Base-by-base conservation (phyloP, 2,797 vertebrate species). In the Emys orbicularis region DNA sequence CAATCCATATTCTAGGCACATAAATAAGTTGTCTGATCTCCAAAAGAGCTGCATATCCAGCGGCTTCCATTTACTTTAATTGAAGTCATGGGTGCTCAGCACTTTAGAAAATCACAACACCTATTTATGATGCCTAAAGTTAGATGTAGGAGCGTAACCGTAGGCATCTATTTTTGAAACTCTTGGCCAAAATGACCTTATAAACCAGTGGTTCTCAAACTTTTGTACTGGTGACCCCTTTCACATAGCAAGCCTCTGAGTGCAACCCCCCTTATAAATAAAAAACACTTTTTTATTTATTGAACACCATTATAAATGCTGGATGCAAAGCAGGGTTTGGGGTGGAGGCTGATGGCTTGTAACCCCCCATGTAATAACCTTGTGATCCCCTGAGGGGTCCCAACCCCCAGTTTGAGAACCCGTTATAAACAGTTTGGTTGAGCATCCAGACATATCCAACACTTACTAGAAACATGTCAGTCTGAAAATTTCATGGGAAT, bases 361-460 rank as follows among this genome's bases (percentile, higher is more conserved):
- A 13, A 50, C 4, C 12, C 49, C 49, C 49, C 49, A 50, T 50
- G 12, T 50, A 50, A 50, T 50, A 50, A 50, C 49, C 49, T 50
- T 50, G 49, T 50, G 49, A 50, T 13, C 13, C 15, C 50, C 50
- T 50, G 50, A 50, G 15, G 50, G 13, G 13, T 50, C 50, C 50
- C 15, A 16, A 50, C 50, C 13, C 50, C 13, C 13, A 50, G 50
- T 50, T 50, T 50, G 50, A 50, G 50, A 50, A 50, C 13, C 13
- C 13, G 50, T 50, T 50, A 50, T 16, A 50, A 50, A 50, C 81
- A 92, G 72, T 92, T 87, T 79, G 7, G 4, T 13, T 76, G 2
- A 52, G 25, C 84, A 96, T 94, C 95, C 95, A 96, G 94, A 96
- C 95, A 96, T 96, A 94, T 91, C 77, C 80, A 92, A 80, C 41